A percentile compares a stretch with the other conserved stretches of the same genome.
Evolutionary conservation across 2,113 vertebrate species (phyloP).

Genomic region (Morone chrysops): DNA sequence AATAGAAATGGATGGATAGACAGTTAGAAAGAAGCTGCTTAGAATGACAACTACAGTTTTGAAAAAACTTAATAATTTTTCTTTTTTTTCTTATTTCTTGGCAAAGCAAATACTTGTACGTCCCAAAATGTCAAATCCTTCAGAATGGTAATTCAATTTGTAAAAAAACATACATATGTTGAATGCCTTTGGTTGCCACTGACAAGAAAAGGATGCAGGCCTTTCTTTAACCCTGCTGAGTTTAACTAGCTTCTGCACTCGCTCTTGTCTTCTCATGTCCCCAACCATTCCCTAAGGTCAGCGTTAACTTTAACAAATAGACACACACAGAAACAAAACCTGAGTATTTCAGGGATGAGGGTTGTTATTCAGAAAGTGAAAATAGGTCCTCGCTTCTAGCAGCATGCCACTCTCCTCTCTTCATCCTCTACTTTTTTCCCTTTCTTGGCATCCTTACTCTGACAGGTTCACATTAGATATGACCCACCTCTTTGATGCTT

Average conservation of each 20-base stretch:
- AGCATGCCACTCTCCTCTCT: background rate
- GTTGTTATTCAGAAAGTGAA: background rate
- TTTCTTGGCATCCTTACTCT: background rate
- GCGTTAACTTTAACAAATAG: background rate
- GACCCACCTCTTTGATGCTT: too few relatives aligned
- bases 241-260: background rate
- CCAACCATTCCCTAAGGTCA: background rate
- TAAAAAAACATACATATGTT: background rate
- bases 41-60: slow-evolving; percentile 18
- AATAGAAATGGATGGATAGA: slow-evolving; percentile 16
- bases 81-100: too few relatives aligned
- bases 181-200: background rate
- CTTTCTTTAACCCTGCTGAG: background rate
- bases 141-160: too few relatives aligned
- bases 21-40: slow-evolving; percentile 11
- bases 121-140: background rate
- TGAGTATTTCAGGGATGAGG: background rate
- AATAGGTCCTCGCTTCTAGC: background rate
- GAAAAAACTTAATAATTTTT: background rate
- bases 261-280: background rate
- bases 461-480: background rate
- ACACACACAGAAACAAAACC: background rate
- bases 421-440: background rate
- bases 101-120: too few relatives aligned
- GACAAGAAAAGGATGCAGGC: background rate